phyloP scores from a whole-genome alignment of 1,140 invertebrate genomes.

The Pteromalus puparum region DNA sequence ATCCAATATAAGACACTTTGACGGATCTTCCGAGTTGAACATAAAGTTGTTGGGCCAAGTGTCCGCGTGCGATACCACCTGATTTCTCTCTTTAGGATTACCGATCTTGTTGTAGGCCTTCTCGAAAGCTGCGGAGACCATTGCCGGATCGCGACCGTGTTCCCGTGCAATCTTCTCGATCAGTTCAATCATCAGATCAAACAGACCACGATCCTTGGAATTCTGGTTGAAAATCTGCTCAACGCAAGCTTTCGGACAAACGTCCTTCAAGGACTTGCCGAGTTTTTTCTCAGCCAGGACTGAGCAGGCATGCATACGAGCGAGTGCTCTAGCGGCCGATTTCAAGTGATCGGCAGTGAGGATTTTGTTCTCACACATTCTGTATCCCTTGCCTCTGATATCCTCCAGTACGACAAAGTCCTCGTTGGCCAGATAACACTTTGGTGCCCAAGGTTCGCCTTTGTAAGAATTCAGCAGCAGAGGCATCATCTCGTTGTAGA shows the following conservation, averaged over 20 bases:
- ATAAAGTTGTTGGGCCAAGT: conserved; percentile 15
- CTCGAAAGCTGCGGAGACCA: background rate
- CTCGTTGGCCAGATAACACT: conserved; percentile 69
- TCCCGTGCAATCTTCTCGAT: background rate
- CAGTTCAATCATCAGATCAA: background rate
- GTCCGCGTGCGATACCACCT: background rate
- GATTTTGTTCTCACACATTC: conserved; percentile 61
- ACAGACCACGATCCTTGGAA: background rate
- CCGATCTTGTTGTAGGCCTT: background rate
- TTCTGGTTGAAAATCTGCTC: conserved; percentile 35
- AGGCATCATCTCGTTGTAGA: background rate
- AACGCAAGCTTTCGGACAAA: conserved; percentile 58
- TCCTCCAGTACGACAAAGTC: conserved; percentile 74
- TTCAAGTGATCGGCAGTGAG: conserved; percentile 72
- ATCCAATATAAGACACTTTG: conserved; percentile 77
- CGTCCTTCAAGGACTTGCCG: conserved; percentile 54
- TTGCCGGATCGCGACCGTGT: too few relatives aligned
- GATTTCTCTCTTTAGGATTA: background rate
- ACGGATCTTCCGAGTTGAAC: background rate
- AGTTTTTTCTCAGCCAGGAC: conserved; percentile 74
- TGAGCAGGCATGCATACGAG: conserved; percentile 76
- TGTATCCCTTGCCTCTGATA: conserved; percentile 66
- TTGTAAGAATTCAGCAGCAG: background rate
- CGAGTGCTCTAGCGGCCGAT: conserved; percentile 73
- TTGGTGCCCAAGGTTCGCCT: conserved; percentile 60